These are phyloP conservation scores for Phyllotreta striolata DNA, from an alignment of 2,888 invertebrate genomes.

Conservation along the genomic window DNA sequence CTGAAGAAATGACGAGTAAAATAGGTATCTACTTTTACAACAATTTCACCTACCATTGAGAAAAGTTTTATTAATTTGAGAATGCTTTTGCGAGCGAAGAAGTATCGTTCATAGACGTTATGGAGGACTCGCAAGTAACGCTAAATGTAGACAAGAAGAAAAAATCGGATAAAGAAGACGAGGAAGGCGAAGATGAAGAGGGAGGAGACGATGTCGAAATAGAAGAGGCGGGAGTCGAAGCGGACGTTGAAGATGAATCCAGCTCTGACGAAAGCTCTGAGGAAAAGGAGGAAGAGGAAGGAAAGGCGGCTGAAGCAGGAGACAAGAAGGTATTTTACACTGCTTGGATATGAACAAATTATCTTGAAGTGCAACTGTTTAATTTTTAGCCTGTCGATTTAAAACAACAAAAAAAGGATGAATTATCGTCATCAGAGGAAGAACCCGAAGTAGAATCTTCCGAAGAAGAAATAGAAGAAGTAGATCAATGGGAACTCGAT, in stretches of 20 bases:
- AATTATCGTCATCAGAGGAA: constrained; percentile 7
- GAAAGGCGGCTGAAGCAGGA: not conserved
- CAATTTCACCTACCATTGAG: too few relatives aligned
- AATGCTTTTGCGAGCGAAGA: too few relatives aligned
- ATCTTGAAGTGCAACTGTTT: not conserved
- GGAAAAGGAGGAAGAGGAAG: constrained; percentile 1
- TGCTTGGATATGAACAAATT: not conserved
- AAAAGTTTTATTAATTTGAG: too few relatives aligned
- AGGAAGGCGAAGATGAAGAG: constrained; percentile 14
- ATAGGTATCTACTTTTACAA: too few relatives aligned
- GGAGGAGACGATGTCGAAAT: not conserved
- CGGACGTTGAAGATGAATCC: constrained; percentile 11
- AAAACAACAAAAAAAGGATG: constrained; percentile 7
- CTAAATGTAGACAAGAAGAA: constrained; percentile 3
- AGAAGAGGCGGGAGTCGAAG: constrained; percentile 4
- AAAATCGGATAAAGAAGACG: constrained; percentile 3
- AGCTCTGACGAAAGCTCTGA: constrained; percentile 1
- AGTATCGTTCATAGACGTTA: too few relatives aligned
- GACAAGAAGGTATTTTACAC: not conserved
- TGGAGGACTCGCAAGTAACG: too few relatives aligned
- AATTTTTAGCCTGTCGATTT: not conserved
- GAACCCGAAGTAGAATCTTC: constrained; percentile 17
- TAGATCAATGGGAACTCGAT: constrained; percentile 55
- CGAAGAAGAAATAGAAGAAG: constrained; percentile 35
- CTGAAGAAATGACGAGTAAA: too few relatives aligned